Evolutionary conservation across 2,888 invertebrate genomes (phyloP).

Genomic region (Chrysolina americana): DNA sequence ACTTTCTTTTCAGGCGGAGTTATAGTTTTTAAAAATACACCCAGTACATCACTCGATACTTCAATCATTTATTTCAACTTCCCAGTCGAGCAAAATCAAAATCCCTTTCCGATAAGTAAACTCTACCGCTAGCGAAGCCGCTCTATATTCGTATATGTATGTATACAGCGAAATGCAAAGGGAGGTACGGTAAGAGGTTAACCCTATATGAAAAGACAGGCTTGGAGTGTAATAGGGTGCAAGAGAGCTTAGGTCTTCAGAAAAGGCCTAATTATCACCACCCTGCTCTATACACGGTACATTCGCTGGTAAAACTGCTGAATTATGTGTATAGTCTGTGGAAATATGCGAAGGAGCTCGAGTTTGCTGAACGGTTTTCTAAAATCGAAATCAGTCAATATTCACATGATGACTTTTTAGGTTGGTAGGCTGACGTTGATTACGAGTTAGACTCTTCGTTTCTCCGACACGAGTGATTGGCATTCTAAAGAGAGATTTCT

Average conservation of each 20-base stretch:
- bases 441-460: too few species aligned
- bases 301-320: constrained; percentile 48
- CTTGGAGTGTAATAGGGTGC: constrained; percentile 60
- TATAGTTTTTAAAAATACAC: too few species aligned
- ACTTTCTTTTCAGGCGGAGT: too few species aligned
- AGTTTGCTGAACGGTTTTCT: neutral
- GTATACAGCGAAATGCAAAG: constrained; percentile 43
- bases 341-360: constrained; percentile 13
- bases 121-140: constrained; percentile 29
- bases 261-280: constrained; percentile 68
- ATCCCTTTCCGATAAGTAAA: constrained; percentile 25
- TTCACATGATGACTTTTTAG: too few species aligned
- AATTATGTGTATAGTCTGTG: constrained; percentile 43
- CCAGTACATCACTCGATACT: neutral
- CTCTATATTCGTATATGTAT: constrained; percentile 29
- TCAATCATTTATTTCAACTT: constrained; percentile 3
- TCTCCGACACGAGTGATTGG: too few species aligned
- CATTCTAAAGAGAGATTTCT: too few species aligned
- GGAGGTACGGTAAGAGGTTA: constrained; percentile 52
- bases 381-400: neutral
- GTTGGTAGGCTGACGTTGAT: too few species aligned
- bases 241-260: constrained; percentile 61
- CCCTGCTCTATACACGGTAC: constrained; percentile 60
- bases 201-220: constrained; percentile 58
- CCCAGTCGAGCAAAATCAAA: constrained; percentile 24